These are phyloP conservation scores for Gambelia wislizenii DNA, from an alignment of 2,797 vertebrate species.

Conservation along the genomic window DNA sequence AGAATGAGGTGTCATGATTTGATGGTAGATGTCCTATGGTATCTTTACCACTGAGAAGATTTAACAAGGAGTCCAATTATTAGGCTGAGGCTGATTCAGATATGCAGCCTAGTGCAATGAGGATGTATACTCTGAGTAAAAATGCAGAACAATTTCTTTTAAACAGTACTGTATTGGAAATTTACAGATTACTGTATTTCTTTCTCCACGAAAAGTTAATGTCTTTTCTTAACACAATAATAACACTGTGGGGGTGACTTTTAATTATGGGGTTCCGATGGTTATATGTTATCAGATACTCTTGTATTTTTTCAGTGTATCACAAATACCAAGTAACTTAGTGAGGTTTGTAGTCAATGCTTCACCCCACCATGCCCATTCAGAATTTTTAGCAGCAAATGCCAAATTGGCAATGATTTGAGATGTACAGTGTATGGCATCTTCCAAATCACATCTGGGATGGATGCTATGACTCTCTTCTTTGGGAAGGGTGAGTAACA, in stretches of 20 bases:
- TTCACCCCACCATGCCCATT: slow-evolving; percentile 5
- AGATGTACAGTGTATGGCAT: slow-evolving; percentile 29
- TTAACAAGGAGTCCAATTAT: not conserved
- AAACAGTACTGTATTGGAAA: not conserved
- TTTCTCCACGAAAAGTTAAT: not conserved
- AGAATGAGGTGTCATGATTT: not conserved
- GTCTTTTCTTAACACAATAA: not conserved
- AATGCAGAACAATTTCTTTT: not conserved
- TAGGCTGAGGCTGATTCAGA: not conserved
- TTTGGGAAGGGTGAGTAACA: slow-evolving; percentile 41
- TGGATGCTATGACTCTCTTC: slow-evolving; percentile 22
- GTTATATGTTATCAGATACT: not conserved
- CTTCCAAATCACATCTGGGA: slow-evolving; percentile 28
- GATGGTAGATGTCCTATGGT: slow-evolving; percentile 1
- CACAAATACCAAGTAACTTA: slow-evolving; percentile 10
- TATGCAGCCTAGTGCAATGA: not conserved
- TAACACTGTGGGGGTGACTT: not conserved
- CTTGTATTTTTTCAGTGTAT: not conserved
- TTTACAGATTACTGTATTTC: not conserved
- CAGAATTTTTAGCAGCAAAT: slow-evolving; percentile 12
- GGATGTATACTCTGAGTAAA: not conserved
- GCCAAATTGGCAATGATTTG: slow-evolving; percentile 39
- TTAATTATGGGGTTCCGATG: not conserved
- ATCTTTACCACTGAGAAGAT: slow-evolving; percentile 31
- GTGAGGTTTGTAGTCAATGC: not conserved